phyloP scores from a whole-genome alignment of 2,797 vertebrate species.

The Spea hammondii region DNA sequence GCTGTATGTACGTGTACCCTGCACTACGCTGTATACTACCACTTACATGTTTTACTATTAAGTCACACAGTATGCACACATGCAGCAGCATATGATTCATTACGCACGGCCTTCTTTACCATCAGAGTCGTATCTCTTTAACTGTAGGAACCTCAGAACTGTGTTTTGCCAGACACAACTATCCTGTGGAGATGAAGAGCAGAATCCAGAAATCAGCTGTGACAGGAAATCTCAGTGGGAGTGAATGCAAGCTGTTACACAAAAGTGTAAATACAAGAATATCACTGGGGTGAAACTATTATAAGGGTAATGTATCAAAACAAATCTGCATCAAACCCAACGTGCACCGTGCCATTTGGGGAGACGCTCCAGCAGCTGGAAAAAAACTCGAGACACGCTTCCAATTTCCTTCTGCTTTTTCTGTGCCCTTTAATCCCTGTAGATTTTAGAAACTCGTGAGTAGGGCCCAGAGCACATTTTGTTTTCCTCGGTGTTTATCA shows the following conservation, averaged over 20 bases:
- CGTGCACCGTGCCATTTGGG: neutral
- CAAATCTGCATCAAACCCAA: neutral
- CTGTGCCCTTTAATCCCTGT: neutral
- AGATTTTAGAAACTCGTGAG: neutral
- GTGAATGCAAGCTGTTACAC: neutral
- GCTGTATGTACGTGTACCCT: no score
- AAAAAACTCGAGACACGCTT: neutral
- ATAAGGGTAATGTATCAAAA: neutral
- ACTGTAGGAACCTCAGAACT: neutral
- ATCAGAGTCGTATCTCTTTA: neutral
- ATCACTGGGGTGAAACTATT: neutral
- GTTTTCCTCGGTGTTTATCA: neutral
- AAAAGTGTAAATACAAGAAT: neutral
- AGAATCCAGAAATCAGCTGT: conserved; percentile 2
- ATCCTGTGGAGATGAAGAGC: neutral
- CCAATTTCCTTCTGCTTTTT: neutral
- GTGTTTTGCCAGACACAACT: neutral
- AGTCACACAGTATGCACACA: neutral
- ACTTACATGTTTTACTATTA: neutral
- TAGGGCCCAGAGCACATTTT: neutral
- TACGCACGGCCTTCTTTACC: neutral
- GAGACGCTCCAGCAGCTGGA: neutral
- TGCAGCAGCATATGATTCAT: neutral
- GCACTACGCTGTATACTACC: no score
- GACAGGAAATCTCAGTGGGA: conserved; percentile 6